Base-by-base conservation (phyloP, 2,113 vertebrate species). In the Manacus vitellinus region DNA sequence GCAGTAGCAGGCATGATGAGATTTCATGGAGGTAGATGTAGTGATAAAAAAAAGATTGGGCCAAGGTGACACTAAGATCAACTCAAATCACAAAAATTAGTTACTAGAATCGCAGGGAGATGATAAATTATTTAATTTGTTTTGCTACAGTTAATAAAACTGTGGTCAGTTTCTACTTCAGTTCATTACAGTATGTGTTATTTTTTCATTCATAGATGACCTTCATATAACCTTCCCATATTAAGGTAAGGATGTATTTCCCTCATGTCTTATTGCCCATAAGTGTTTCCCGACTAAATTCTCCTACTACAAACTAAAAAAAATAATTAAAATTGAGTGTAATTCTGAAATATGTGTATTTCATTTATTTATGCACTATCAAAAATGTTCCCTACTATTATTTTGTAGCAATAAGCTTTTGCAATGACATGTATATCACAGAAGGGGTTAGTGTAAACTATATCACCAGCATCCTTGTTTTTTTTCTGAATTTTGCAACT, bases 71-170 rank as follows among this genome's bases (percentile, higher is more conserved):
- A 85, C 25, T 30, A 51, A 33, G 21, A 73, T 33, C 24, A 86
- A 76, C 35, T 78, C 55, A 65, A 94, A 89, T 71, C 33, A 62
- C 43, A 80, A 61, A 81, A 91, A 81, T 56, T 35, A 95, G 39
- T 43, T 63, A 71, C 28, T 55, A 77, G 63, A 92, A 66, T 87
- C n/a, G 77, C 76, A 71, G 30, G 21, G 43, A 92, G 47, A 71
- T 35, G 30, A 71, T 87, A 72, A 74, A 81, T 78, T 44, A 81
- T 78, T 66, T 80, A 83, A 93, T 94, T 94, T 93, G 35, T 37
- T 89, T 95, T 87, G 56, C 70, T 91, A 70, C 41, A 89, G 56
- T 78, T 87, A 89, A 95, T 81, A 92, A 96, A 94, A 41, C 56
- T 75, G 73, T 30, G n/a, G 44, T 25, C 56, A 75, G 44, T 87